Evolutionary conservation across 2,888 invertebrate genomes (phyloP).

Genomic region (Arctia plantaginis): DNA sequence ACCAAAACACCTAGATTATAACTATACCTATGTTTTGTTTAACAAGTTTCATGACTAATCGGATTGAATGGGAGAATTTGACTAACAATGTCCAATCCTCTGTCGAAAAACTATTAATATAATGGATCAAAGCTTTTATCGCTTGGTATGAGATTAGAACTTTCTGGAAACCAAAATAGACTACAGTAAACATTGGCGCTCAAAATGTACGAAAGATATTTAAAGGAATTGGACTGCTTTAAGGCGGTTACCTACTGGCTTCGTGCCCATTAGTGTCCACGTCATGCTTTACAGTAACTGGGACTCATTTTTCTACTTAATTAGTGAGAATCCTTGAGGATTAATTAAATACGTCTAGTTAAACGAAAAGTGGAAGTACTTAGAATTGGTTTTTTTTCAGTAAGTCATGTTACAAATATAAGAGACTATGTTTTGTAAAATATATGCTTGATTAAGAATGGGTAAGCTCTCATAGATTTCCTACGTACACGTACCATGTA

Average conservation of each 20-base stretch:
- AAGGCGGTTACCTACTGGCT: conserved; percentile 56
- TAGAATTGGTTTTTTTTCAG: neutral
- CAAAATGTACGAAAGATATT: conserved; percentile 42
- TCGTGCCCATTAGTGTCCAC: conserved; percentile 57
- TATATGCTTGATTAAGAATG: neutral
- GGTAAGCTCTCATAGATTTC: neutral
- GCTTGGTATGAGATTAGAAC: conserved; percentile 15
- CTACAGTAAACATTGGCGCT: conserved; percentile 33
- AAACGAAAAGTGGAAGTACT: neutral
- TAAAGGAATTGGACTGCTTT: conserved; percentile 52
- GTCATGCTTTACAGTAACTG: conserved; percentile 39
- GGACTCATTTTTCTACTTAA: conserved; percentile 24
- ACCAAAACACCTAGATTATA: conserved; percentile 8
- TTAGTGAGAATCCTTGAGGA: conserved; percentile 10
- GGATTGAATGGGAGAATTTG: neutral
- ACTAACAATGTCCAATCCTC: neutral
- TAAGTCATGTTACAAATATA: too few species aligned
- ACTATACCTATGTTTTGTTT: conserved; percentile 5
- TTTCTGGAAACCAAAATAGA: conserved; percentile 35
- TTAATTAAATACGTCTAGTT: neutral
- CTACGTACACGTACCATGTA: too few species aligned
- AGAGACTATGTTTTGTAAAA: neutral
- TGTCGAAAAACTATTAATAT: neutral
- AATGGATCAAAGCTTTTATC: conserved; percentile 9
- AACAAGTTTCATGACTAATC: conserved; percentile 5